These are phyloP conservation scores for Episyrphus balteatus DNA, from an alignment of 1,140 invertebrate species.

Conservation along the genomic window DNA sequence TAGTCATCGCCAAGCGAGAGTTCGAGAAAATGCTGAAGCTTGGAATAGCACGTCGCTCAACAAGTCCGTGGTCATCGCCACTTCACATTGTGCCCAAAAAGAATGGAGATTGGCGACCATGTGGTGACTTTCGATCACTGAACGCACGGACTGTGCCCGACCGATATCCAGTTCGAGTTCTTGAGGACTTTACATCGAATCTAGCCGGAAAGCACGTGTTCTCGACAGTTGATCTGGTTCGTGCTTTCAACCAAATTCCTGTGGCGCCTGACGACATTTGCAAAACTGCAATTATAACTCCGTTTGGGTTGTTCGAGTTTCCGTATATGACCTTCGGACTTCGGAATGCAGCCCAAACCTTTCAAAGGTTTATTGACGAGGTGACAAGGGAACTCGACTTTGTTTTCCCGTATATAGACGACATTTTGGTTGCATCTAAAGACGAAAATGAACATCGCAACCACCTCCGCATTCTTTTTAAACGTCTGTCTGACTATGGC, in stretches of 20 bases:
- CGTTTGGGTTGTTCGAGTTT: conserved; percentile 26
- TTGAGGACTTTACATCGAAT: conserved; percentile 14
- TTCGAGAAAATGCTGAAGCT: conserved; percentile 14
- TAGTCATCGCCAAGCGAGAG: conserved; percentile 14
- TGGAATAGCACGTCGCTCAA: conserved; percentile 27
- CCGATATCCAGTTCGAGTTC: conserved; percentile 20
- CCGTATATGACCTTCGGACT: conserved; percentile 3
- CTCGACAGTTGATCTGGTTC: conserved; percentile 34
- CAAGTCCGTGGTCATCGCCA: conserved; percentile 37
- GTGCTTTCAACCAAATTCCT: conserved; percentile 40
- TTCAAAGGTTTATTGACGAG: conserved; percentile 12
- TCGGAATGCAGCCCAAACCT: not conserved
- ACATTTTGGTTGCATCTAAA: conserved; percentile 37
- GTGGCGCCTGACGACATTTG: conserved; percentile 19
- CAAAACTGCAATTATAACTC: conserved; percentile 33
- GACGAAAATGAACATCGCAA: conserved; percentile 14
- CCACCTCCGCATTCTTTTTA: conserved; percentile 14
- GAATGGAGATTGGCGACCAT: conserved; percentile 26
- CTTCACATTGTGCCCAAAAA: conserved; percentile 36
- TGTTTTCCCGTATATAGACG: conserved; percentile 26
- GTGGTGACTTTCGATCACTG: conserved; percentile 36
- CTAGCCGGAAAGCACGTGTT: not conserved
- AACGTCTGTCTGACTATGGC: not conserved
- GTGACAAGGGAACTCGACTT: conserved; percentile 6
- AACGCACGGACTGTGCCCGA: conserved; percentile 34